A percentile compares a stretch with the other conserved stretches of the same genome.
Evolutionary conservation across 2,113 vertebrate species (phyloP).

Genomic region (Rutilus rutilus): DNA sequence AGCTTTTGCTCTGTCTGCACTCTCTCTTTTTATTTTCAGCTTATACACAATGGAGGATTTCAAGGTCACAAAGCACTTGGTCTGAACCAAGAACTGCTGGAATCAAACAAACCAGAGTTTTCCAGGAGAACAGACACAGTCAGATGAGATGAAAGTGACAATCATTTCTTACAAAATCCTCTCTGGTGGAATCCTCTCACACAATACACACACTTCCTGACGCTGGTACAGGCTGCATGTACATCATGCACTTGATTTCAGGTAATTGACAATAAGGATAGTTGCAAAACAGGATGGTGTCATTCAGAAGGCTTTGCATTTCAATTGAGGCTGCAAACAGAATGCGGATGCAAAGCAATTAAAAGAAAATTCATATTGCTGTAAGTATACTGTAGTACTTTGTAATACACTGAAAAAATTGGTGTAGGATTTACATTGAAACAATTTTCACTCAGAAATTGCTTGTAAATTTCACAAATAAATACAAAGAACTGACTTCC

Average conservation of each 20-base stretch:
- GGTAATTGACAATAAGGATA: neutral
- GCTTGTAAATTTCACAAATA: no score
- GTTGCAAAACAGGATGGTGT: neutral
- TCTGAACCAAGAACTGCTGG: slow-evolving; percentile 14
- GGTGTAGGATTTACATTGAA: no score
- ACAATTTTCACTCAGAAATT: no score
- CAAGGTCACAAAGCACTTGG: slow-evolving; percentile 15
- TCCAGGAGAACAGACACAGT: slow-evolving; percentile 9
- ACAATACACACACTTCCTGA: neutral
- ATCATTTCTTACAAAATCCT: slow-evolving; percentile 18
- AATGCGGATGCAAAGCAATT: neutral
- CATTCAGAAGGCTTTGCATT: neutral
- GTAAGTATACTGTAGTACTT: neutral
- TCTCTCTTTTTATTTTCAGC: neutral
- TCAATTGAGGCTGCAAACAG: neutral
- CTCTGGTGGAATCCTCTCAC: neutral
- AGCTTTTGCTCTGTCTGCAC: neutral
- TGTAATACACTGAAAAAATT: no score
- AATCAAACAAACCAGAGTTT: slow-evolving; percentile 17
- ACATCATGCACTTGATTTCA: neutral
- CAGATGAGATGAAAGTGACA: slow-evolving; percentile 16
- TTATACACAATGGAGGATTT: slow-evolving; percentile 11
- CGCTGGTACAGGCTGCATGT: neutral
- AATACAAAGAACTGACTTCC: no score
- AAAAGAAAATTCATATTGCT: neutral